phyloP scores from a whole-genome alignment of 2,888 invertebrate species.

The Phoronis australis region DNA sequence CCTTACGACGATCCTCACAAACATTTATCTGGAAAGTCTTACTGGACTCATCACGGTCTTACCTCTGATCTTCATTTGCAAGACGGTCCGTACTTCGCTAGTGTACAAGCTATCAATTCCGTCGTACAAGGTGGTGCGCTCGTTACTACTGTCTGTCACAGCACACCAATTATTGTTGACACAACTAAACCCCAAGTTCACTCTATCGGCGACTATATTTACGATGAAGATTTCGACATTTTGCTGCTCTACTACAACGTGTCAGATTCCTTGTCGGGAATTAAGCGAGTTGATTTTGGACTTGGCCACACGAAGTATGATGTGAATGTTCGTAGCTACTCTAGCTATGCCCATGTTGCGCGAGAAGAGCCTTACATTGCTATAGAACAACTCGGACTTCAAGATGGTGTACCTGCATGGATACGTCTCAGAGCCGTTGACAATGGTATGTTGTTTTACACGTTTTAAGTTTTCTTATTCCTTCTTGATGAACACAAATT shows the following conservation, averaged over 20 bases:
- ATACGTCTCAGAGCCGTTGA: slow-evolving; percentile 27
- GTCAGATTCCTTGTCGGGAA: slow-evolving; percentile 19
- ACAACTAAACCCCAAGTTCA: slow-evolving; percentile 24
- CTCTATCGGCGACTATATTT: slow-evolving; percentile 22
- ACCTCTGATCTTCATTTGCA: no score
- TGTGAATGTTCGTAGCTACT: slow-evolving; percentile 20
- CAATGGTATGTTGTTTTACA: slow-evolving; percentile 24
- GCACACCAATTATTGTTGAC: slow-evolving; percentile 25
- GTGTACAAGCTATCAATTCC: slow-evolving; percentile 26
- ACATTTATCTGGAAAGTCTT: slow-evolving; percentile 20
- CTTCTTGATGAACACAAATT: no score
- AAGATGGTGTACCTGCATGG: slow-evolving; percentile 30
- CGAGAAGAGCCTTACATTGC: slow-evolving; percentile 17
- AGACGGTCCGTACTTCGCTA: no score
- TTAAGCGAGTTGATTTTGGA: slow-evolving; percentile 26
- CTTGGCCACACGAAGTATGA: slow-evolving; percentile 30
- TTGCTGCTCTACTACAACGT: slow-evolving; percentile 26
- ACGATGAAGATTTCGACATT: slow-evolving; percentile 28
- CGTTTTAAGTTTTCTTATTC: no score
- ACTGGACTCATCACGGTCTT: no score
- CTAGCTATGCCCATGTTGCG: not conserved
- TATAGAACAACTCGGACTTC: slow-evolving; percentile 23
- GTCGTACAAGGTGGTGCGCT: no score
- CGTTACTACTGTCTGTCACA: slow-evolving; percentile 31
- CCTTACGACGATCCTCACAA: slow-evolving; percentile 25